Evolutionary conservation across 2,888 invertebrate species (phyloP), one percentile per base, ranked within the genome.

Genomic region (Thyatira batis): DNA sequence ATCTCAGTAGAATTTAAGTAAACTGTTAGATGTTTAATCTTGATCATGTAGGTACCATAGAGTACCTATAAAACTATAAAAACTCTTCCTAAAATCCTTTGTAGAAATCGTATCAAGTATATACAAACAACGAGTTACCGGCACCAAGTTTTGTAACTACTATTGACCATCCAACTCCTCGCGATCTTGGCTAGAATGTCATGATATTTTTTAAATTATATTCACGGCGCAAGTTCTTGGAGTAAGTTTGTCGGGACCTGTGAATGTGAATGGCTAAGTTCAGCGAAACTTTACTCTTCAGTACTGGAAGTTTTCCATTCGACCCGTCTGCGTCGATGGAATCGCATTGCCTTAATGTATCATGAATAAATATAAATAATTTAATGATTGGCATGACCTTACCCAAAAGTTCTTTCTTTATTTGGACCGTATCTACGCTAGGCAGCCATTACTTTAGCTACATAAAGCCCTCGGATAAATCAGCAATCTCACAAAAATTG

Each of bases 261-360:
- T 60, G 65, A 62, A 52, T 53, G 57, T 64, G 70, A 69, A 78
- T 76, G 70, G 69, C 64, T 56, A 79, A 80, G 78, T 80, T 78
- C 61, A 62, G 58, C 56, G 51, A 52, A 80, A 80, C 78, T 78
- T 78, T 71, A 67, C 71, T 67, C 55, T 55, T 49, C 63, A 68
- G 61, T 63, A 57, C 27, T 61, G 10, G 17, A 76, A 71, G 67
- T 72, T 76, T 23, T 48, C 33, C 50, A 39, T 53, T 61, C 54
- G 62, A 56, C 60, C 61, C 61, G 39, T 39, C 39, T 39, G 64
- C 67, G 69, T 60, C 67, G 69, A 67, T 66, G 67, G 64, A 76
- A 76, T 76, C 78, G 67, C 73, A 69, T 54, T 43, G 23, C 23
- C 10, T 46, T 45, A 55, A 50, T 53, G 45, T 46, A 25, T 45